A percentile compares a stretch with the other conserved stretches of the same genome.
Evolutionary conservation across 2,113 vertebrate genomes (phyloP).

Genomic region (Pterocles gutturalis): DNA sequence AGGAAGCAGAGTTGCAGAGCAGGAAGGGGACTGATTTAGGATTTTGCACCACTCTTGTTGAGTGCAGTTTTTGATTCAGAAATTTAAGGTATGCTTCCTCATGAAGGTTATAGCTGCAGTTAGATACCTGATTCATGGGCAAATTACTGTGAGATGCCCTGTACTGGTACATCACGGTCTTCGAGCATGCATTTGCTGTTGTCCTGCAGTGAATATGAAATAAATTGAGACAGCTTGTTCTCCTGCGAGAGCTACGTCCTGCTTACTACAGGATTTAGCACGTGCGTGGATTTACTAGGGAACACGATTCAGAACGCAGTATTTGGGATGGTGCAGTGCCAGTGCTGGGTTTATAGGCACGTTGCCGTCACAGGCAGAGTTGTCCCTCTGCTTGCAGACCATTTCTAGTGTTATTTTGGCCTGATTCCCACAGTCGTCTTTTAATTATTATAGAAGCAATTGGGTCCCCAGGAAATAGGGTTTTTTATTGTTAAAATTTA

Average conservation of each 20-base stretch:
- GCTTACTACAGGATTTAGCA: neutral
- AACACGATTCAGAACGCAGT: fast-evolving
- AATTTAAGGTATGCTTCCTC: neutral
- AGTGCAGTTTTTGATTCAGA: neutral
- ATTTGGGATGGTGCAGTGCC: neutral
- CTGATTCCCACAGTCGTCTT: neutral
- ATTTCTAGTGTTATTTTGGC: neutral
- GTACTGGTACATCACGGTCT: fast-evolving
- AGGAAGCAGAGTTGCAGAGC: neutral
- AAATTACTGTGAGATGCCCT: neutral
- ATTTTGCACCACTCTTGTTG: neutral
- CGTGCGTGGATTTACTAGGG: neutral
- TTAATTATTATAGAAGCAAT: neutral
- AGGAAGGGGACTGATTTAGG: neutral
- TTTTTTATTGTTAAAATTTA: neutral
- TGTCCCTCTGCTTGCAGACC: neutral
- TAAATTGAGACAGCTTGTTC: neutral
- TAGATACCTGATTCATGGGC: neutral
- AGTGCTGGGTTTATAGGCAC: neutral
- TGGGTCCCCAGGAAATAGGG: neutral
- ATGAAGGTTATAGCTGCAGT: neutral
- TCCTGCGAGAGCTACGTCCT: neutral
- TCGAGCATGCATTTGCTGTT: fast-evolving
- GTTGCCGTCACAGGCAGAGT: neutral
- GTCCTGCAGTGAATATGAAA: neutral